These are phyloP conservation scores for Myotis daubentonii DNA, from an alignment of 2,797 vertebrate species.

Conservation along the genomic window DNA sequence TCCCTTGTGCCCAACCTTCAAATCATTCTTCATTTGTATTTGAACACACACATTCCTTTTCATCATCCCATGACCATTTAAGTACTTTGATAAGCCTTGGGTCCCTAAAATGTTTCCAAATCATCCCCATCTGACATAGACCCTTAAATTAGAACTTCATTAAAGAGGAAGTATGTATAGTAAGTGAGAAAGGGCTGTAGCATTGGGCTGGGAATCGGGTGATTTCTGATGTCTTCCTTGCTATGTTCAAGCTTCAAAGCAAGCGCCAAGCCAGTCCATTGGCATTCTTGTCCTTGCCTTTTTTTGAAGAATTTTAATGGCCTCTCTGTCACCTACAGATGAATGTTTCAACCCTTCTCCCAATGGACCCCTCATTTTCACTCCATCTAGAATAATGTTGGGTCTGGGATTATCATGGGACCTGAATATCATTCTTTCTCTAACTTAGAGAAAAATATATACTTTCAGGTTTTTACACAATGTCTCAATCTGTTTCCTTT, in stretches of 20 bases:
- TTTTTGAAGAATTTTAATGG: background rate
- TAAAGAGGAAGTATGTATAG: conserved; percentile 62
- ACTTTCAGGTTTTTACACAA: background rate
- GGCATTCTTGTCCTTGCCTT: background rate
- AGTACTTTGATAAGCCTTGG: conserved; percentile 72
- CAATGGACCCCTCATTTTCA: background rate
- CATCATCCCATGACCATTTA: conserved; percentile 73
- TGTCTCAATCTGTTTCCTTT: background rate
- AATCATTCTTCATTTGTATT: conserved; percentile 73
- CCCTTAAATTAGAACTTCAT: conserved; percentile 81
- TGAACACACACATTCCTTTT: conserved; percentile 75
- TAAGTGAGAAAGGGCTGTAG: background rate
- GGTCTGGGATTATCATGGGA: background rate
- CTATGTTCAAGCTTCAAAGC: background rate
- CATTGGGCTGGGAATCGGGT: background rate
- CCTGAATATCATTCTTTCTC: background rate
- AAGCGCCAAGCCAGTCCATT: rapidly evolving
- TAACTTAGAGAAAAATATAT: background rate
- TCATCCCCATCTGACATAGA: conserved; percentile 68
- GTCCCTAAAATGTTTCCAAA: conserved; percentile 70
- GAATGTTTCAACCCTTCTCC: background rate
- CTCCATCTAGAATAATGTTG: background rate
- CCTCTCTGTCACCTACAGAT: background rate
- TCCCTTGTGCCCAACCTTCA: conserved; percentile 52
- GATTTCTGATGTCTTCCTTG: background rate